Conservation (phyloP, 2,797 vertebrate species). For the Triplophysa yarkandensis region DNA sequence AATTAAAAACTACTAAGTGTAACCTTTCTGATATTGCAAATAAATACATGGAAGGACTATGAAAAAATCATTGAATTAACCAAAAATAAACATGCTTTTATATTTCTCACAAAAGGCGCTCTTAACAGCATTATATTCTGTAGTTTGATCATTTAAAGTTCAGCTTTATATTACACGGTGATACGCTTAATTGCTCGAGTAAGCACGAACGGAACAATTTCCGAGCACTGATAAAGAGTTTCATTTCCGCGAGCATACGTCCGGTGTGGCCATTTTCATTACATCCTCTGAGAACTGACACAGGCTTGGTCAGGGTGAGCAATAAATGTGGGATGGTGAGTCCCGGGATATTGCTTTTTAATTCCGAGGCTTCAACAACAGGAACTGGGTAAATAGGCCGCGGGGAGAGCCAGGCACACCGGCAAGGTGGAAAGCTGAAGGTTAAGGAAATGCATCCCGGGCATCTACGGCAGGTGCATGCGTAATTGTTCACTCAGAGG, state of each 20-base stretch:
- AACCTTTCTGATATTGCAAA: no score
- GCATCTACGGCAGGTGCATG: slow-evolving; percentile 50
- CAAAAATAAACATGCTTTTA: no score
- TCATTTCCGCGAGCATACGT: not conserved
- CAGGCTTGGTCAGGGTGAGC: not conserved
- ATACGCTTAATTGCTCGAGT: not conserved
- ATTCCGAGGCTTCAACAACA: slow-evolving; percentile 64
- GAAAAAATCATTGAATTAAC: no score
- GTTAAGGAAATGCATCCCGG: slow-evolving; percentile 69
- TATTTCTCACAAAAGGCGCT: no score
- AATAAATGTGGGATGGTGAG: slow-evolving; percentile 69
- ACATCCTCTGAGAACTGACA: not conserved
- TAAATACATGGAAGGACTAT: no score
- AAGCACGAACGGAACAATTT: not conserved
- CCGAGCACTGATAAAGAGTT: slow-evolving; percentile 1
- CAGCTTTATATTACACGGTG: no score
- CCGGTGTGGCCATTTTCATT: not conserved
- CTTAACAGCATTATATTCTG: no score
- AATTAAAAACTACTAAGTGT: no score
- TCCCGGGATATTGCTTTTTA: slow-evolving; percentile 65
- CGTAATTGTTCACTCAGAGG: slow-evolving; percentile 60
- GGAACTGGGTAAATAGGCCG: slow-evolving; percentile 64
- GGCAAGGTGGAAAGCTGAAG: slow-evolving; percentile 60
- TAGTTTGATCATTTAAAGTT: no score
- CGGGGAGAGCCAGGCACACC: slow-evolving; percentile 38